These are phyloP conservation scores for Paracentrotus lividus DNA, from an alignment of 53 echinoderm and acorn worm genomes.

Conservation along the genomic window DNA sequence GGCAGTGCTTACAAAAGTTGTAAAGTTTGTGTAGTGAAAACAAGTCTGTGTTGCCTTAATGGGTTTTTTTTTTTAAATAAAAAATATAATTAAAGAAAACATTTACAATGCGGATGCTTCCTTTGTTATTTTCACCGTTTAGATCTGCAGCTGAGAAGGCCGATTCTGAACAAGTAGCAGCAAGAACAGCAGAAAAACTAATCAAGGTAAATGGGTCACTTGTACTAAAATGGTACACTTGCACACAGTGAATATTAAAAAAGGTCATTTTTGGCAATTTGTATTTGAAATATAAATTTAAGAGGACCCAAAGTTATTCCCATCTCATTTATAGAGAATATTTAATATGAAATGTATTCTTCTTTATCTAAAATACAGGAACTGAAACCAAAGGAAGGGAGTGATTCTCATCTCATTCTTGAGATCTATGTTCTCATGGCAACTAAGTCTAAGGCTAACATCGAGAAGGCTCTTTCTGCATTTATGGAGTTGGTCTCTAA, in stretches of 20 bases:
- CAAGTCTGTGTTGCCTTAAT: too few relatives aligned
- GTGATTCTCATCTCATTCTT: constrained; percentile 77
- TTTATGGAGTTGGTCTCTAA: constrained; percentile 97
- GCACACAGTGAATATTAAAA: too few relatives aligned
- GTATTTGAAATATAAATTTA: too few relatives aligned
- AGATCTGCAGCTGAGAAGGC: constrained; percentile 92
- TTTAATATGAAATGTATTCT: not conserved
- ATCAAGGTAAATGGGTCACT: constrained; percentile 80
- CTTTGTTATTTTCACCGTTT: not conserved
- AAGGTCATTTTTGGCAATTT: too few relatives aligned
- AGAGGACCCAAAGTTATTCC: too few relatives aligned
- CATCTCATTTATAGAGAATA: not conserved
- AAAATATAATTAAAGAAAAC: too few relatives aligned
- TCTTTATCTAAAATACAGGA: constrained; percentile 70
- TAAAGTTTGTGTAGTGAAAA: too few relatives aligned
- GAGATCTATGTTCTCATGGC: constrained; percentile 92
- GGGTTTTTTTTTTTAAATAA: too few relatives aligned
- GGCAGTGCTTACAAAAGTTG: too few relatives aligned
- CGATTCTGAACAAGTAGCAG: constrained; percentile 93
- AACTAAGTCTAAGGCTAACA: constrained; percentile 93
- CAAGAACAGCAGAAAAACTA: constrained; percentile 91
- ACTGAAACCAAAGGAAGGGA: constrained; percentile 80
- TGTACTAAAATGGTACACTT: too few relatives aligned
- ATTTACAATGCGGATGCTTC: too few relatives aligned
- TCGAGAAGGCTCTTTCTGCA: constrained; percentile 90